Evolutionary conservation across 2,113 vertebrate genomes (phyloP).

Genomic region (Eupsittula cactorum): DNA sequence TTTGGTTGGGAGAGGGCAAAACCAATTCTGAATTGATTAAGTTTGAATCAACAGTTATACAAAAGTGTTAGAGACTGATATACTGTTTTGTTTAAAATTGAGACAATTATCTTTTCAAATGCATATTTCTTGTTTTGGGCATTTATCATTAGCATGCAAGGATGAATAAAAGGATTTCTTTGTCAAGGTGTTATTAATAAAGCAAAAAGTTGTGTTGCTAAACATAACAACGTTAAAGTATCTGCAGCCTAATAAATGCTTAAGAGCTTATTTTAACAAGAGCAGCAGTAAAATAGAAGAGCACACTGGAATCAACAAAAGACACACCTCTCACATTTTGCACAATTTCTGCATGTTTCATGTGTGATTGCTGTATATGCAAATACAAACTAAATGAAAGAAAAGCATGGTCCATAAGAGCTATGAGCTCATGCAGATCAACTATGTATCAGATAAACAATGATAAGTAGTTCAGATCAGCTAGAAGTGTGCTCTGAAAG

Average conservation of each 20-base stretch:
- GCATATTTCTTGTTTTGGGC: not conserved
- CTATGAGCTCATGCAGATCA: not conserved
- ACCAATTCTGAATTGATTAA: not conserved
- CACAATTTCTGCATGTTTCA: not conserved
- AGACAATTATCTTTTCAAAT: not conserved
- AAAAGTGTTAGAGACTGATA: not conserved
- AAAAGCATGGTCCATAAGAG: not conserved
- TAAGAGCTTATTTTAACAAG: not conserved
- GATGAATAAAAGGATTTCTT: not conserved
- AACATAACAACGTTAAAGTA: not conserved
- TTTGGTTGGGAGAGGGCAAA: not conserved
- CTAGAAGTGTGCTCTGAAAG: not conserved
- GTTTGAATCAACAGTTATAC: not conserved
- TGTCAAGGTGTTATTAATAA: not conserved
- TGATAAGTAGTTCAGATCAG: not conserved
- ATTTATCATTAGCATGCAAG: not conserved
- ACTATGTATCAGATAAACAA: not conserved
- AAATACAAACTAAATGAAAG: not conserved
- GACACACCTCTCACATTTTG: not conserved
- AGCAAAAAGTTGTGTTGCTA: not conserved
- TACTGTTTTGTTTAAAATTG: not conserved
- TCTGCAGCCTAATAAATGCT: not conserved
- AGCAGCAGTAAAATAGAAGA: not conserved
- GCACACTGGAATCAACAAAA: not conserved
- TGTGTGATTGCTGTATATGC: not conserved